Percentiles rank a stretch among this genome's conserved stretches.
Evolutionary conservation across 2,888 invertebrate species (phyloP).

Genomic region (Caenorhabditis sp.): DNA sequence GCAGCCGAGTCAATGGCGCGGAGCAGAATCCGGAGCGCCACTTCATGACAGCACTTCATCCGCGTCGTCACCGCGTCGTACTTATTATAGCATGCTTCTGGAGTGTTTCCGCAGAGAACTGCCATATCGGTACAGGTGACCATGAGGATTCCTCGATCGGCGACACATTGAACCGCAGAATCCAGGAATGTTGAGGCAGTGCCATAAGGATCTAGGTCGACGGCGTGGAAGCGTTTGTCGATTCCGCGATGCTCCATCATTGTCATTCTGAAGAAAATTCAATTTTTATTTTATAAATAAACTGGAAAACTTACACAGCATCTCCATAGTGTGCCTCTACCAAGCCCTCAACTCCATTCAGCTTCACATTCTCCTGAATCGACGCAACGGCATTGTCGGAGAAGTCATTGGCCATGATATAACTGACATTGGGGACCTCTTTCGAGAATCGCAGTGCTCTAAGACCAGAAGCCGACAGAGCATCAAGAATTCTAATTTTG

Average conservation of each 20-base stretch:
- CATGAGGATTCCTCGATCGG: constrained; percentile 88
- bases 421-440: constrained; percentile 86
- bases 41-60: constrained; percentile 94
- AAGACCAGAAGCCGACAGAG: constrained; percentile 95
- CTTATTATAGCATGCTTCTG: constrained; percentile 94
- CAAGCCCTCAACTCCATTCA: constrained; percentile 89
- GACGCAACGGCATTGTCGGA: constrained; percentile 91
- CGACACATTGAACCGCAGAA: constrained; percentile 88
- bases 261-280: constrained; percentile 87
- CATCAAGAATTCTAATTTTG: constrained; percentile 89
- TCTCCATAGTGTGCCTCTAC: constrained; percentile 90
- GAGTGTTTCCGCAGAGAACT: constrained; percentile 94
- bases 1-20: constrained; percentile 94
- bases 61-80: constrained; percentile 94
- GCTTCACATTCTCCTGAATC: constrained; percentile 90
- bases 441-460: constrained; percentile 96
- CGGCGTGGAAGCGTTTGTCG: constrained; percentile 89
- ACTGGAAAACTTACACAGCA: constrained; percentile 89
- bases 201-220: constrained; percentile 98
- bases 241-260: constrained; percentile 90
- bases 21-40: constrained; percentile 94
- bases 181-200: constrained; percentile 95
- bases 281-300: no score
- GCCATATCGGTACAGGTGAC: constrained; percentile 98
- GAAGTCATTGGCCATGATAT: constrained; percentile 86